Conservation (phyloP, 2,888 invertebrate genomes). For the Choreutis nemorana region DNA sequence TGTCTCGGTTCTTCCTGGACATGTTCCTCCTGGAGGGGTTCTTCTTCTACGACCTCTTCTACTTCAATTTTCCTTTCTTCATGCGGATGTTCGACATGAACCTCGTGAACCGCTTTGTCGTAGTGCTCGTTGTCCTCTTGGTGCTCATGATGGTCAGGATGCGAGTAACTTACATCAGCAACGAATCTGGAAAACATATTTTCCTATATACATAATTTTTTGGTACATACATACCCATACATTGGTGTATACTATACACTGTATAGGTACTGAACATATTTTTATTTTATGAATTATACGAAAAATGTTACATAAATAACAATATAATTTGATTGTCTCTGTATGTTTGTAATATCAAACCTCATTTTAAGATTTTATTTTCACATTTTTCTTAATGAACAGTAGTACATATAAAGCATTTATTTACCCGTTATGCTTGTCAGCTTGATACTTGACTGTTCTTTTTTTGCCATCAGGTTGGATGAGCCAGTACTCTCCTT, state of each 20-base stretch:
- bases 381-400: too few species aligned
- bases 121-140: slow-evolving; percentile 6
- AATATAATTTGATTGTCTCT: neutral
- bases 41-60: slow-evolving; percentile 8
- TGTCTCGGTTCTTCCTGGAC: slow-evolving; percentile 5
- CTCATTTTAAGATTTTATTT: too few species aligned
- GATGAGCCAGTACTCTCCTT: slow-evolving; percentile 59
- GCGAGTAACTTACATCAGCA: slow-evolving; percentile 15
- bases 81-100: neutral
- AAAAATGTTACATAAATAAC: too few species aligned
- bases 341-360: too few species aligned
- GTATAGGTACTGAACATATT: too few species aligned
- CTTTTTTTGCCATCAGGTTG: slow-evolving; percentile 62
- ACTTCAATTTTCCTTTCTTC: slow-evolving; percentile 6
- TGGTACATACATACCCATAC: too few species aligned
- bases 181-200: slow-evolving; percentile 17
- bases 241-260: too few species aligned
- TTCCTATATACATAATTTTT: too few species aligned
- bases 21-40: slow-evolving; percentile 8
- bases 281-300: too few species aligned
- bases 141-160: slow-evolving; percentile 11
- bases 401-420: neutral
- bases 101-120: slow-evolving; percentile 4
- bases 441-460: slow-evolving; percentile 54
- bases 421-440: slow-evolving; percentile 57